Evolutionary conservation across 2,888 invertebrate genomes (phyloP).

Genomic region (Chrysina gloriosa): DNA sequence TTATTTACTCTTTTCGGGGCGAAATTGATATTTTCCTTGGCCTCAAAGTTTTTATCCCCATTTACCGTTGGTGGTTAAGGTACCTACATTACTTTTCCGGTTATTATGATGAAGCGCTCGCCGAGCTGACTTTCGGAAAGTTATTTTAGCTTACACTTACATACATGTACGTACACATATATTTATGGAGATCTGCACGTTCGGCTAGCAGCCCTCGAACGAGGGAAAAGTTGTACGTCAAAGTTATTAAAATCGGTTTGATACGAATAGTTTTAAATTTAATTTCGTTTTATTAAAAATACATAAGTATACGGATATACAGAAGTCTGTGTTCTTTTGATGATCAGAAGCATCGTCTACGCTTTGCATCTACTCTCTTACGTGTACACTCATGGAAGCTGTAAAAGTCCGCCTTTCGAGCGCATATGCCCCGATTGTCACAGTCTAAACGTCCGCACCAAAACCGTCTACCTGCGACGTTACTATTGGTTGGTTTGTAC

Average conservation of each 20-base stretch:
- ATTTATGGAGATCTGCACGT: conserved; percentile 4
- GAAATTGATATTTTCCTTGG: neutral
- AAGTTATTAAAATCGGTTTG: conserved; percentile 23
- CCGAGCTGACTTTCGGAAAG: conserved; percentile 4
- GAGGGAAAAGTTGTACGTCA: conserved; percentile 16
- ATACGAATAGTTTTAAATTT: conserved; percentile 10
- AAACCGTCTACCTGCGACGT: too few species aligned
- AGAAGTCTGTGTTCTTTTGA: neutral
- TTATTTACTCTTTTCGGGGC: neutral
- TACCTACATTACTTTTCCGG: conserved; percentile 15
- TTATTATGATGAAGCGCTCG: conserved; percentile 17
- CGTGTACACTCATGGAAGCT: too few species aligned
- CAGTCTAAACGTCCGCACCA: too few species aligned
- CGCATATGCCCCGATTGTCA: too few species aligned
- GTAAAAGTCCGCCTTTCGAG: too few species aligned
- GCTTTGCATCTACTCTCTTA: too few species aligned
- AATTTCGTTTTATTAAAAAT: conserved; percentile 33
- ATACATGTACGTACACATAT: too few species aligned
- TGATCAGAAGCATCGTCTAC: too few species aligned
- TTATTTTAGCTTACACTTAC: conserved; percentile 9
- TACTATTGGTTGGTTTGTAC: too few species aligned
- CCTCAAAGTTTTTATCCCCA: neutral
- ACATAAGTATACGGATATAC: neutral
- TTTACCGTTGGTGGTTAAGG: too few species aligned
- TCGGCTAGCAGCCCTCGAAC: neutral